These are phyloP conservation scores for Minunthozetes semirufus DNA, from an alignment of 2,888 invertebrate species.

Conservation along the genomic window DNA sequence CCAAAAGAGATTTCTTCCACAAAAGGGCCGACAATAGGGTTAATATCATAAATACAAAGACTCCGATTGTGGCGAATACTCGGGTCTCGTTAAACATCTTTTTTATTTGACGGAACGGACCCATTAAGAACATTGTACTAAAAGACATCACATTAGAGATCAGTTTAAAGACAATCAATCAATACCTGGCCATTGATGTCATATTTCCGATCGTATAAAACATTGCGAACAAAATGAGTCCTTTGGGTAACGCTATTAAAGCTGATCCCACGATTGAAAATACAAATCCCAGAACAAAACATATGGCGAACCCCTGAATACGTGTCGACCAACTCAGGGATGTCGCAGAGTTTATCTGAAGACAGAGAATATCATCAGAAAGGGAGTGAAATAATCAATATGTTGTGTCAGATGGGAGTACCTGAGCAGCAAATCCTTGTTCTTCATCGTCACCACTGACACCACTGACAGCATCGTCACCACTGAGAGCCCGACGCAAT, in stretches of 20 bases:
- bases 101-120: conserved; percentile 74
- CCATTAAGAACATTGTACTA: conserved; percentile 83
- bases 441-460: conserved; percentile 40
- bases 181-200: conserved; percentile 55
- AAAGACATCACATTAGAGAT: background rate
- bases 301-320: conserved; percentile 71
- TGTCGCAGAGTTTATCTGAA: conserved; percentile 44
- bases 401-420: background rate
- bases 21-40: conserved; percentile 67
- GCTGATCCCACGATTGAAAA: conserved; percentile 62
- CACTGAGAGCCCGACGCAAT: conserved; percentile 42
- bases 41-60: conserved; percentile 57
- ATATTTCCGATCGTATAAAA: conserved; percentile 77
- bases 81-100: conserved; percentile 85
- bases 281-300: conserved; percentile 69
- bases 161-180: background rate
- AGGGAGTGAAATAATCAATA: background rate
- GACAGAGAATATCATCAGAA: background rate
- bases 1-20: conserved; percentile 65
- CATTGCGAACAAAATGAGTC: conserved; percentile 63
- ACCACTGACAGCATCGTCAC: conserved; percentile 40
- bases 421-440: conserved; percentile 37
- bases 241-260: conserved; percentile 47
- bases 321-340: conserved; percentile 76
- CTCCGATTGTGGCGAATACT: conserved; percentile 69